These are phyloP conservation scores for Fistularia commersonii DNA, from an alignment of 2,797 vertebrate genomes.

Conservation along the genomic window DNA sequence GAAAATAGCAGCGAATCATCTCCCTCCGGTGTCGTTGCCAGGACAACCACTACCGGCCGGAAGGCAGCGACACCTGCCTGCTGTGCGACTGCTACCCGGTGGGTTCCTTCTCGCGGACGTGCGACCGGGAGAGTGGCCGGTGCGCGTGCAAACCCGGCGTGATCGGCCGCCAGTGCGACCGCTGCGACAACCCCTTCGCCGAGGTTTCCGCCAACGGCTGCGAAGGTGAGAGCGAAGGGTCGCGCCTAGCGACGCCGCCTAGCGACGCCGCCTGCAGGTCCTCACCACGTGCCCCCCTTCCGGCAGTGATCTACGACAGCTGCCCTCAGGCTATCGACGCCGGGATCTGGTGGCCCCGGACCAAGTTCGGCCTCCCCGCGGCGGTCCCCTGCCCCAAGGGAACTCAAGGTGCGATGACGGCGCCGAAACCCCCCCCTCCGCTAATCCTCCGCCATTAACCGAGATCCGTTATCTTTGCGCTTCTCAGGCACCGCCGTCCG, in stretches of 20 bases:
- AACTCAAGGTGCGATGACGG: conserved; percentile 79
- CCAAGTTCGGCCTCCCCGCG: conserved; percentile 91
- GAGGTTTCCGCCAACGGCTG: conserved; percentile 91
- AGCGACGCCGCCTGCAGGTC: not conserved
- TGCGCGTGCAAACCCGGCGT: conserved; percentile 92
- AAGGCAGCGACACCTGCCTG: conserved; percentile 78
- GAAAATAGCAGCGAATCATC: conserved; percentile 4
- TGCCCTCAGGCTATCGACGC: conserved; percentile 91
- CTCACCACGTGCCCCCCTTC: conserved; percentile 10
- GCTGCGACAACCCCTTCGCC: conserved; percentile 94
- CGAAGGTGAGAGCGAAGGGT: conserved; percentile 77
- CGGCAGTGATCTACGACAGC: conserved; percentile 94
- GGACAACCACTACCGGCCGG: conserved; percentile 90
- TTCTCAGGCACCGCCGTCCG: conserved; percentile 86
- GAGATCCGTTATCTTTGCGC: conserved; percentile 19
- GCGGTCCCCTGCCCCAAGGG: conserved; percentile 89
- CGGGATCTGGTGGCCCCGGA: conserved; percentile 95
- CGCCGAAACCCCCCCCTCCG: conserved; percentile 61
- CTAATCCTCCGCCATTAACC: conserved; percentile 15
- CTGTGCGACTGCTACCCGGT: conserved; percentile 91
- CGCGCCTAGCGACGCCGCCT: not conserved
- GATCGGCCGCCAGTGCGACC: conserved; percentile 92
- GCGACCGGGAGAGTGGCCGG: conserved; percentile 83
- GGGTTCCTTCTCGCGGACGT: conserved; percentile 87
- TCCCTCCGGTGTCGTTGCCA: conserved; percentile 47